Base-by-base conservation (phyloP, 2,888 invertebrate species). In the Hecatera dysodea region DNA sequence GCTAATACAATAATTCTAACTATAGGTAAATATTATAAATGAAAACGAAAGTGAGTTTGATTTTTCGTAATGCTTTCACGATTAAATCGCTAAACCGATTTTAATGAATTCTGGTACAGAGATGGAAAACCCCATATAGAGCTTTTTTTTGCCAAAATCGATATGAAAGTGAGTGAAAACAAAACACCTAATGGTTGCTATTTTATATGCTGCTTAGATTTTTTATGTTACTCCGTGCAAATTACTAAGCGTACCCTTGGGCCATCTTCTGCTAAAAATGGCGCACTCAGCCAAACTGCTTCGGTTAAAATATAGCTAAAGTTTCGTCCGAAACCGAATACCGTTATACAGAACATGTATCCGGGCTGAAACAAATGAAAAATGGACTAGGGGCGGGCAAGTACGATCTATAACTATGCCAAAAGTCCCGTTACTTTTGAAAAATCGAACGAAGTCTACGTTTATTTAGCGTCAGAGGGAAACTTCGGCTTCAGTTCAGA, bases 331-430 rank as follows among this genome's bases (percentile, higher is more conserved):
- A 50, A 57, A 66, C 67, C 50, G 50, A 75, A 81, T 67, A 81
- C 63, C 77, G 60, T 83, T 74, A 73, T 70, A 74, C 63, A 66
- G 57, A 67, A 68, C 75, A 81, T 69, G 72, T 72, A 66, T 62
- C 61, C 52, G 52, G 57, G 62, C 75, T 17, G 67, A 68, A 83
- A 81, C 81, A 75, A 70, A 81, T 75, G 81, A 68, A 76, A 69
- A 67, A 75, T 81, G 72, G 75, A 59, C 60, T 55, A 61, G 57
- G 72, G 75, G 61, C 57, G 65, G 57, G 48, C 61, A 42, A 73
- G 67, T 59, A 68, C 64, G 73, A 80, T 82, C 56, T 70, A 76
- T 70, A 77, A 78, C 69, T 61, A 77, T 48, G 78, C 56, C 71
- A 72, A 77, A 81, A 77, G 67, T 67, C 56, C 39, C 61, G 62